A percentile compares a stretch with the other conserved stretches of the same genome.
These are phyloP conservation scores for Sericinus montela DNA, from an alignment of 2,888 invertebrate species.

Conservation along the genomic window DNA sequence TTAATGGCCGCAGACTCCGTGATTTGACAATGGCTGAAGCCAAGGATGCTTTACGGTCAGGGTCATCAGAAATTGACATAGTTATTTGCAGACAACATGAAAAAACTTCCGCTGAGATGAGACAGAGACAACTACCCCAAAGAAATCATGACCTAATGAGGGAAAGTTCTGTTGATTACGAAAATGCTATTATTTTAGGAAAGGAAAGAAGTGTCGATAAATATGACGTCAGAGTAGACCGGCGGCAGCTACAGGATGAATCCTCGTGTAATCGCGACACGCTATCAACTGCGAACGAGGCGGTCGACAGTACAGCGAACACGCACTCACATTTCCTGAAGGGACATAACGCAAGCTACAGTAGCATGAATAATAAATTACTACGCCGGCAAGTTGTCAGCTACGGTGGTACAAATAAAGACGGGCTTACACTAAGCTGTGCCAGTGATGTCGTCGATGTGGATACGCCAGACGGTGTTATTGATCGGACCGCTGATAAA, in stretches of 20 bases:
- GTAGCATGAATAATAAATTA: constrained; percentile 81
- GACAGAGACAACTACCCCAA: constrained; percentile 44
- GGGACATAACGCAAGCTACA: constrained; percentile 78
- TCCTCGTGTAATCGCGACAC: constrained; percentile 69
- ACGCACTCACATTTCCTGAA: constrained; percentile 81
- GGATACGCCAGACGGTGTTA: constrained; percentile 54
- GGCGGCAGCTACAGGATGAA: constrained; percentile 80
- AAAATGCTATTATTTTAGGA: constrained; percentile 79
- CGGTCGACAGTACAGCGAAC: constrained; percentile 53
- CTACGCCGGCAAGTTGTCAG: constrained; percentile 78
- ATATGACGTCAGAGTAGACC: constrained; percentile 83
- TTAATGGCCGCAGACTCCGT: constrained; percentile 84
- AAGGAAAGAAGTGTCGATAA: constrained; percentile 68
- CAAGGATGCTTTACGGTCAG: constrained; percentile 81
- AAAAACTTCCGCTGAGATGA: constrained; percentile 37
- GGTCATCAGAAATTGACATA: constrained; percentile 82
- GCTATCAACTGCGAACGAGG: constrained; percentile 69
- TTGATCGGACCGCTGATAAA: constrained; percentile 51
- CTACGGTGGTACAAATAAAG: constrained; percentile 72
- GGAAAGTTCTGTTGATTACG: constrained; percentile 86
- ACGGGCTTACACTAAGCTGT: constrained; percentile 63
- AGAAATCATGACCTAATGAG: constrained; percentile 63
- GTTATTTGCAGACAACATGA: constrained; percentile 79
- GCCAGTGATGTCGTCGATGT: constrained; percentile 59
- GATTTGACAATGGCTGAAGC: constrained; percentile 83